Evolutionary conservation across 2,888 invertebrate genomes (phyloP).

Genomic region (Tridacna crocea): DNA sequence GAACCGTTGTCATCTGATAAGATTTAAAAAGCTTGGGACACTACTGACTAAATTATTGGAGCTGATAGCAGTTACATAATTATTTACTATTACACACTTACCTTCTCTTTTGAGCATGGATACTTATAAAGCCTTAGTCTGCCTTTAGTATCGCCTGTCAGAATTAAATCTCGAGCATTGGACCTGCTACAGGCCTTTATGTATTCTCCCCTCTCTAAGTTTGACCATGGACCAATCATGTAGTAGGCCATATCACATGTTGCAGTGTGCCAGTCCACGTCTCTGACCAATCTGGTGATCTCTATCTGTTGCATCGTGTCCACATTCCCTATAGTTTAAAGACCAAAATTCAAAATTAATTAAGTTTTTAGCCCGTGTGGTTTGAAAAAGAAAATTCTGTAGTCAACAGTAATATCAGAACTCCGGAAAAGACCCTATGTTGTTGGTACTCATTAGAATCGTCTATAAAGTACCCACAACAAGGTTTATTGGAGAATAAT

Average conservation of each 20-base stretch:
- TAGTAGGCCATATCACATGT: slow-evolving; percentile 70
- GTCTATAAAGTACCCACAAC: no score
- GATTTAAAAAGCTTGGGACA: no score
- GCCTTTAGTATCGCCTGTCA: slow-evolving; percentile 95
- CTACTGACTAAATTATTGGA: no score
- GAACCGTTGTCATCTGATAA: no score
- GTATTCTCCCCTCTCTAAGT: slow-evolving; percentile 73
- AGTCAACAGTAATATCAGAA: no score
- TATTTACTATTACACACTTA: no score
- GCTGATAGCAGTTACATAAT: no score
- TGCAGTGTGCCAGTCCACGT: slow-evolving; percentile 73
- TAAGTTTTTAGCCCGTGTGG: no score
- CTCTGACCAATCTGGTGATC: slow-evolving; percentile 62
- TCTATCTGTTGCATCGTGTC: slow-evolving; percentile 65
- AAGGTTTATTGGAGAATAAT: no score
- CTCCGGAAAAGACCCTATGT: no score
- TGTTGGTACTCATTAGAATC: no score
- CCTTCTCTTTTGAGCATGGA: slow-evolving; percentile 85
- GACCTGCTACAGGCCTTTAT: slow-evolving; percentile 74
- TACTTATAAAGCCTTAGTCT: slow-evolving; percentile 94
- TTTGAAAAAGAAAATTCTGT: background rate
- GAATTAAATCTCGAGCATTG: slow-evolving; percentile 89
- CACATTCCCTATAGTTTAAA: slow-evolving; percentile 69
- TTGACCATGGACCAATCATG: slow-evolving; percentile 78
- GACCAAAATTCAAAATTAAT: background rate